These are phyloP conservation scores for Pantherophis alleghaniensis DNA, from an alignment of 2,797 vertebrate species.

Conservation along the genomic window DNA sequence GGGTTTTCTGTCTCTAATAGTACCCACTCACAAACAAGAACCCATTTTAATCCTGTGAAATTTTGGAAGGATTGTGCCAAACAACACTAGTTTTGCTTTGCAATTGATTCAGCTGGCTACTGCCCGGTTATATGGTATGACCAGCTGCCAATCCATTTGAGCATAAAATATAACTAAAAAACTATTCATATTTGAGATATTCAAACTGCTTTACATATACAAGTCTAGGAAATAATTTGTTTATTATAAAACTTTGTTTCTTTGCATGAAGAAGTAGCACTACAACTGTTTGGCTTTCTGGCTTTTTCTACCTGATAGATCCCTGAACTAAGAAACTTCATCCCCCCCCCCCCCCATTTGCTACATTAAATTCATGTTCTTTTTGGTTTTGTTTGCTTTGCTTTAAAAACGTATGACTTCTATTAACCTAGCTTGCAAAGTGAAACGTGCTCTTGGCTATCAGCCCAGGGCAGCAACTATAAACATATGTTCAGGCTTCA, in stretches of 20 bases:
- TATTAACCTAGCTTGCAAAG: conserved; percentile 48
- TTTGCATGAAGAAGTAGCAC: neutral
- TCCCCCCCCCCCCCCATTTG: neutral
- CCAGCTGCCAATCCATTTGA: neutral
- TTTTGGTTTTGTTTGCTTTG: conserved; percentile 1
- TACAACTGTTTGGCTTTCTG: conserved; percentile 22
- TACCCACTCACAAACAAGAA: neutral
- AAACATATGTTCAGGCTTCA: conserved; percentile 70
- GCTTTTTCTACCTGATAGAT: conserved; percentile 25
- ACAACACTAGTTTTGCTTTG: neutral
- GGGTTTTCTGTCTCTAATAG: neutral
- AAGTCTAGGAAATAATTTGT: neutral
- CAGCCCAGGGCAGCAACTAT: conserved; percentile 65
- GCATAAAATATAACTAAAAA: neutral
- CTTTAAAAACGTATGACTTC: conserved; percentile 39
- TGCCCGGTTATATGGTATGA: neutral
- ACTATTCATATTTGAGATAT: neutral
- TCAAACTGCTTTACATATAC: neutral
- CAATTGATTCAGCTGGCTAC: neutral
- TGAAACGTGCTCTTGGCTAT: conserved; percentile 61
- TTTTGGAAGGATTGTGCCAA: neutral
- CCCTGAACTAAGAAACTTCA: conserved; percentile 21
- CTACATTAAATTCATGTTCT: conserved; percentile 41
- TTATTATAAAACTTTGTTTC: neutral
- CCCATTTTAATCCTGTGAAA: neutral